Conservation (phyloP, 2,797 vertebrate genomes). For the Halcyon chelicuti region DNA sequence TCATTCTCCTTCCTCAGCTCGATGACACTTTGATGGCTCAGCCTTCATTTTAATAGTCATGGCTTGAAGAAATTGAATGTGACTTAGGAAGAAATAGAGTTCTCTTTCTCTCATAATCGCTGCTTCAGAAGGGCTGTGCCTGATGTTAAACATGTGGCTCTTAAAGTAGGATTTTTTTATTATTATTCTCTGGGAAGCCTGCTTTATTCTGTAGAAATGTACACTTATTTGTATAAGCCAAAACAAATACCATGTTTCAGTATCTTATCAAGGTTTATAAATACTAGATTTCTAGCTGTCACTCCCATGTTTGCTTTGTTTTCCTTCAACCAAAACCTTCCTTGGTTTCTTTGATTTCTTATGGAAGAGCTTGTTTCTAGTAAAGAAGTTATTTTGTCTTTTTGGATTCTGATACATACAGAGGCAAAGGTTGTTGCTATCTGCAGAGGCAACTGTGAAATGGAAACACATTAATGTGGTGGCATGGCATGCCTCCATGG, state of each 20-base stretch:
- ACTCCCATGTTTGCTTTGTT: not conserved
- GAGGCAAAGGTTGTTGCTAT: not conserved
- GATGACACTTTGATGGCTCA: not conserved
- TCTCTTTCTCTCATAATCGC: not conserved
- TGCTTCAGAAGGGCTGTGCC: not conserved
- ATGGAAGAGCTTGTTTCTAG: not conserved
- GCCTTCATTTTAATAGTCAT: not conserved
- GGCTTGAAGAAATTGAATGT: not conserved
- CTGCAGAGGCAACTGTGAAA: not conserved
- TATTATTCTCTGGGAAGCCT: slow-evolving; percentile 17
- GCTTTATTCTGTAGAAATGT: slow-evolving; percentile 10
- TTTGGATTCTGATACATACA: not conserved
- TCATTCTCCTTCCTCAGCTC: not conserved
- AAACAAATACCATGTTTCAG: slow-evolving; percentile 32
- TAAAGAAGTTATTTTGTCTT: not conserved
- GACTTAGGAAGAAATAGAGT: not conserved
- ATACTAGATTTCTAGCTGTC: slow-evolving; percentile 1
- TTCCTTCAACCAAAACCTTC: not conserved
- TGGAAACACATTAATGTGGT: not conserved
- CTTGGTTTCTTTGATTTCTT: not conserved
- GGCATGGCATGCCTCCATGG: not conserved
- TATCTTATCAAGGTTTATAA: slow-evolving; percentile 38
- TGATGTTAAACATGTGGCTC: slow-evolving; percentile 43
- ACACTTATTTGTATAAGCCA: slow-evolving; percentile 11
- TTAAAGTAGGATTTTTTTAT: not conserved